Base-by-base conservation (phyloP, 1,140 invertebrate genomes). In the Lanistes nyassanus region DNA sequence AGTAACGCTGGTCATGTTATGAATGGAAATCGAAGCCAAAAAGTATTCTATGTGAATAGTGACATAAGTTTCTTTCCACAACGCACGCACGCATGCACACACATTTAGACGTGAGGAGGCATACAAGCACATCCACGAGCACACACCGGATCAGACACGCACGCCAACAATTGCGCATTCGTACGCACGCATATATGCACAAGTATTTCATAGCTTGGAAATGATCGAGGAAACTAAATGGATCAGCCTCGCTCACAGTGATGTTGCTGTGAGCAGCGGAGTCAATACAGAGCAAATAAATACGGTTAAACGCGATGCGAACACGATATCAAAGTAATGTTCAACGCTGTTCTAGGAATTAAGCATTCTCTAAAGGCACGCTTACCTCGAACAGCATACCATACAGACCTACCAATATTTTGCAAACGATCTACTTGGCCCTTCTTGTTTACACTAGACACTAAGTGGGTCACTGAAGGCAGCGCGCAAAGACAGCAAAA, bases 41-140 rank as follows among this genome's bases (percentile, higher is more conserved):
- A n/a, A n/a, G n/a, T n/a, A n/a, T n/a, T n/a, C n/a, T n/a, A n/a
- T n/a, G 58, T 62, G 58, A 62, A 62, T 62, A 0, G 58, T n/a
- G n/a, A 62, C 11, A 62, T n/a, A 0, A 29, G 1, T 62, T 62
- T 62, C n/a, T 55, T 55, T 55, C 58, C 9, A 23, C 6, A 23
- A 60, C 23, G 6, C 23, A 60, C 58, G 23, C 58, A 60, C 58
- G 58, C 58, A 60, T 31, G 58, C 58, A 60, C 58, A 31, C 58
- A 23, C 58, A 31, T 31, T 26, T 31, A n/a, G n/a, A 60, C 58
- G 58, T 31, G 23, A 23, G 23, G n/a, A 60, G n/a, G 23, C 58
- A 60, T 31, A 60, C 58, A 60, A 23, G 31, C 58, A 60, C 58
- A n/a, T 31, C n/a, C 58, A 60, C 58, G 23, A 23, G 23, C 58